Evolutionary conservation across 2,797 vertebrate genomes (phyloP).

Genomic region (Tolypeutes matacus): DNA sequence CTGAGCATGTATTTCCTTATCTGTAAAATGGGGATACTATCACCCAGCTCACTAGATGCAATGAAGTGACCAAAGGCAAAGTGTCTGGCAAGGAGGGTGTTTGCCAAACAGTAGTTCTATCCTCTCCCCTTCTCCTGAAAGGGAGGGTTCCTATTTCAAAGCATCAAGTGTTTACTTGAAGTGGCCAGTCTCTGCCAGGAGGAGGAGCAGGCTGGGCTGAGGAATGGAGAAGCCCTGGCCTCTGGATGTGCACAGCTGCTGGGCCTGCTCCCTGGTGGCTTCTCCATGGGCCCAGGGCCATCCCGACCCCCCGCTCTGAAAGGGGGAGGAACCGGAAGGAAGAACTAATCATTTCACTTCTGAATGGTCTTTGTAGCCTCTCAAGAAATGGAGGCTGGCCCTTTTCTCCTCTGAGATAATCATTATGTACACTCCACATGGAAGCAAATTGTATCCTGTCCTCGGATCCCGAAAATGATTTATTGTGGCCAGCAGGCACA

Average conservation of each 20-base stretch:
- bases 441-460: constrained; percentile 50
- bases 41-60: background rate
- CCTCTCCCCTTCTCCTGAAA: background rate
- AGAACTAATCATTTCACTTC: constrained; percentile 42
- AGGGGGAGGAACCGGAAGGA: constrained; percentile 43
- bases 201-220: background rate
- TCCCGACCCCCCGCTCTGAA: background rate
- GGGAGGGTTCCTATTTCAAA: background rate
- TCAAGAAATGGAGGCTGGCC: constrained; percentile 57
- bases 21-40: background rate
- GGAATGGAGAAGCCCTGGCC: constrained; percentile 1
- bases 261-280: background rate
- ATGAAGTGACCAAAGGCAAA: background rate
- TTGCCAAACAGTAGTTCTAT: background rate
- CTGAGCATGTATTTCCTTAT: background rate
- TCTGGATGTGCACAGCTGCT: constrained; percentile 65
- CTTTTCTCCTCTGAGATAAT: constrained; percentile 62
- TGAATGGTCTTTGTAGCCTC: constrained; percentile 44
- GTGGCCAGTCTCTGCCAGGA: background rate
- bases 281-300: constrained; percentile 54
- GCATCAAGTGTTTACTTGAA: background rate
- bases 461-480: constrained; percentile 47
- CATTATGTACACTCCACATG: background rate
- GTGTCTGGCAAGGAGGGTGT: background rate
- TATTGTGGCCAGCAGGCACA: background rate